Base-by-base conservation (phyloP, 2,113 vertebrate species). In the Xenopus tropicalis region DNA sequence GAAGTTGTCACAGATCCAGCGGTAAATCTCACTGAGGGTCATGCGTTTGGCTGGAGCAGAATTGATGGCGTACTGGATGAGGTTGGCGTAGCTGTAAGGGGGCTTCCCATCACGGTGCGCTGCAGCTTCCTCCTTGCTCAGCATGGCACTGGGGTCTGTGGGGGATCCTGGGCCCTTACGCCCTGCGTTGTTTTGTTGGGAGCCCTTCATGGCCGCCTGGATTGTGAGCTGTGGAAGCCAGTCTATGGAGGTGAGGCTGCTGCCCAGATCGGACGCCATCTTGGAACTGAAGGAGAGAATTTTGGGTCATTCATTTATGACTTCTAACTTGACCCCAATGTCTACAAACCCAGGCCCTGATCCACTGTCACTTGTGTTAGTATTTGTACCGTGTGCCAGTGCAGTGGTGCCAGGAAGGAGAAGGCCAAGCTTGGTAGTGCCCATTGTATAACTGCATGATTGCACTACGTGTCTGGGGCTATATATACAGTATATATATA, bases 191-290 rank as follows among this genome's bases (percentile, higher is more conserved):
- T 87, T 85, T 42, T 86, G 82, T 1, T 94, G 93, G 78, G 86
- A 89, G 74, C 91, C 95, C 82, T 95, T 92, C 71, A 90, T 95
- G 64, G 95, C 95, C 0, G 96, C 95, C 37, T 94, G 93, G 77
- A 97, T 90, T 76, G 93, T 93, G 82, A 98, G 92, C 82, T 95
- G 93, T 42, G 97, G 95, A 61, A 99, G 92, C 96, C 97, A 99
- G 91, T 99, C 97, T 81, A 99, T 99, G 79, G 95, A 98, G 66
- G 97, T 99, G 72, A 99, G 90, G 83, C 97, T 99, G 77, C 96
- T 98, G 86, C 98, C 89, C 79, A 99, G 80, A 77, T 98, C 94
- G 22, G 96, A 97, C 51, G 95, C 93, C 97, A 99, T 98, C 46
- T 19, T 84, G 64, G 61, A 75, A 69, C 77, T 79, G 69, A 57